phyloP scores from a whole-genome alignment of 2,888 invertebrate species.

The Aspidiotus destructor region DNA sequence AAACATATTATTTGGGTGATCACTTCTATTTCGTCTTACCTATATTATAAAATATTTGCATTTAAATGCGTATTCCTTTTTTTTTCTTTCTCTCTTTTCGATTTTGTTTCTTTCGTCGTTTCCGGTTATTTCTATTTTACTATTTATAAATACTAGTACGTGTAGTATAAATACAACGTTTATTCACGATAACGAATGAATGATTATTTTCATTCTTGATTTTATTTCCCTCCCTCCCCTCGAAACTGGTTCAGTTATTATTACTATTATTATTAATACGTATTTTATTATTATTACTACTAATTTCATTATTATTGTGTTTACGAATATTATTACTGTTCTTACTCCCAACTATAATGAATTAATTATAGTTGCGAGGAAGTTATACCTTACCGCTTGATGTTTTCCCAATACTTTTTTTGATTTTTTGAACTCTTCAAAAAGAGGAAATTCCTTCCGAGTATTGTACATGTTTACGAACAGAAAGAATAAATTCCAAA shows the following conservation, averaged over 20 bases:
- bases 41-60: constrained; percentile 25
- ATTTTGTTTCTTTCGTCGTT: constrained; percentile 30
- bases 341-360: neutral
- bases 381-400: constrained; percentile 24
- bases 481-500: constrained; percentile 14
- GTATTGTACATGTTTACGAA: too few species aligned
- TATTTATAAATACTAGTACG: constrained; percentile 21
- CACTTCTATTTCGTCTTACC: constrained; percentile 27
- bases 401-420: constrained; percentile 15
- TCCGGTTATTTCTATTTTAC: constrained; percentile 20
- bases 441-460: too few species aligned
- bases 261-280: constrained; percentile 22
- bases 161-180: neutral
- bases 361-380: constrained; percentile 21
- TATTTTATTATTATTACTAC: neutral
- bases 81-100: constrained; percentile 23
- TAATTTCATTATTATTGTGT: constrained; percentile 6
- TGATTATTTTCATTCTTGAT: too few species aligned
- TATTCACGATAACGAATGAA: too few species aligned
- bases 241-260: neutral
- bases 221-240: too few species aligned
- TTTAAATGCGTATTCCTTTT: constrained; percentile 29
- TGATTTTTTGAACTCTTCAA: constrained; percentile 8
- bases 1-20: constrained; percentile 28
- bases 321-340: neutral